Conservation (phyloP, 2,888 invertebrate genomes). For the Scotopteryx bipunctaria region DNA sequence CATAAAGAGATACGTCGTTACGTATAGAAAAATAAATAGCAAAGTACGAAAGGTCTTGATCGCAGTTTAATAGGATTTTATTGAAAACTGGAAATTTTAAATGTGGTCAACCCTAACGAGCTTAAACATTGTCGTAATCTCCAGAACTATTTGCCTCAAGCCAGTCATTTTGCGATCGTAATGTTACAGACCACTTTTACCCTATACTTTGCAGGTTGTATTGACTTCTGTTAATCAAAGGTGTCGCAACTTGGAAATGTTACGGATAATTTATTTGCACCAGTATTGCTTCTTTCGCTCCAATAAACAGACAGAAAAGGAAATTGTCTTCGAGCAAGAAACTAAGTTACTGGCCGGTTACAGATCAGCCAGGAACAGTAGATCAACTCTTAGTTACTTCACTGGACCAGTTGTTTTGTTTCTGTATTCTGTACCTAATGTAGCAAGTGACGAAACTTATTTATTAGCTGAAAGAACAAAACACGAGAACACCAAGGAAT, state of each 20-base stretch:
- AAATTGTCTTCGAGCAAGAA: conserved; percentile 21
- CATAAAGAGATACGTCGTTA: conserved; percentile 10
- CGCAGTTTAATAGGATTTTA: background rate
- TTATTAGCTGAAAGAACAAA: conserved; percentile 40
- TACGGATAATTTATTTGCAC: conserved; percentile 24
- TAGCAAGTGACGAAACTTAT: conserved; percentile 38
- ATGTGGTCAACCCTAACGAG: conserved; percentile 45
- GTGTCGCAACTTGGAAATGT: conserved; percentile 27
- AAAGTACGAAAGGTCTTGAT: background rate
- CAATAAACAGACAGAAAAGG: conserved; percentile 26
- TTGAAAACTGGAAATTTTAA: background rate
- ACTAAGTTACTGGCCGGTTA: conserved; percentile 11
- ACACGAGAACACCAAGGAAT: conserved; percentile 41
- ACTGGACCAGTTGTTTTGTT: conserved; percentile 18
- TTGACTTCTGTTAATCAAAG: conserved; percentile 32
- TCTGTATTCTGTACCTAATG: conserved; percentile 1
- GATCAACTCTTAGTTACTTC: conserved; percentile 31
- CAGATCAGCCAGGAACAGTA: conserved; percentile 12
- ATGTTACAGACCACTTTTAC: conserved; percentile 40
- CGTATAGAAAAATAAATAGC: background rate
- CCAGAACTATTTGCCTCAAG: conserved; percentile 50
- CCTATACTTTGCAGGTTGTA: conserved; percentile 33
- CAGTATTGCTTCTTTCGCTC: conserved; percentile 26
- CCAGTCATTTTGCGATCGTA: conserved; percentile 54
- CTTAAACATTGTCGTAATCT: conserved; percentile 53